Conservation (phyloP, 2,113 vertebrate genomes). For the Danionella cerebrum region DNA sequence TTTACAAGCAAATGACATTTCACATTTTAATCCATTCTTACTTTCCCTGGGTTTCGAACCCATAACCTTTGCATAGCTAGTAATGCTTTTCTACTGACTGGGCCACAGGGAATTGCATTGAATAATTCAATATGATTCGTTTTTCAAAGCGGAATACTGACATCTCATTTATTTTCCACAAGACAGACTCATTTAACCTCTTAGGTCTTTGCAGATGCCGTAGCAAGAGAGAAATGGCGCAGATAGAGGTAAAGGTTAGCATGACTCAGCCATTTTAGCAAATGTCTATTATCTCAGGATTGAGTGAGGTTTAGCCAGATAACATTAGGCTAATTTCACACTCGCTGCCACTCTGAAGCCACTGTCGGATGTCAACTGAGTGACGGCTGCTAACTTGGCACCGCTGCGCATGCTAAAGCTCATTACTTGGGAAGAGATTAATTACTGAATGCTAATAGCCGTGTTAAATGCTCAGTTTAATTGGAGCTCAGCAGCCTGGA, state of each 20-base stretch:
- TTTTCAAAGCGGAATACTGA: no score
- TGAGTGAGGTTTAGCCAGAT: not conserved
- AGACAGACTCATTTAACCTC: no score
- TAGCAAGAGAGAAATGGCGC: not conserved
- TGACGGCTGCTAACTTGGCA: not conserved
- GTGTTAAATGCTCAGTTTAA: conserved; percentile 12
- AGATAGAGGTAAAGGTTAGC: not conserved
- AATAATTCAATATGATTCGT: no score
- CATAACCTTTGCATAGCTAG: no score
- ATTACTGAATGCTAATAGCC: conserved; percentile 10
- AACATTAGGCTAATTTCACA: conserved; percentile 1
- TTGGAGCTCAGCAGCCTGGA: not conserved
- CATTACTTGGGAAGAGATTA: conserved; percentile 8
- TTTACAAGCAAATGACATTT: no score
- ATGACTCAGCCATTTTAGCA: not conserved
- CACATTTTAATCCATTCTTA: no score
- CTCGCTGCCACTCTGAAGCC: not conserved
- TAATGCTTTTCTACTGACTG: no score
- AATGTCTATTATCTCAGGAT: not conserved
- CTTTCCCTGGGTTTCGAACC: no score
- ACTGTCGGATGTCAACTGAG: not conserved
- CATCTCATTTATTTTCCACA: no score
- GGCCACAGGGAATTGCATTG: no score
- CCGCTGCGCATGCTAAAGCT: not conserved
- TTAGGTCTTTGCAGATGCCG: no score